These are phyloP conservation scores for Chalcis sispes DNA, from an alignment of 2,888 invertebrate species.

Conservation along the genomic window DNA sequence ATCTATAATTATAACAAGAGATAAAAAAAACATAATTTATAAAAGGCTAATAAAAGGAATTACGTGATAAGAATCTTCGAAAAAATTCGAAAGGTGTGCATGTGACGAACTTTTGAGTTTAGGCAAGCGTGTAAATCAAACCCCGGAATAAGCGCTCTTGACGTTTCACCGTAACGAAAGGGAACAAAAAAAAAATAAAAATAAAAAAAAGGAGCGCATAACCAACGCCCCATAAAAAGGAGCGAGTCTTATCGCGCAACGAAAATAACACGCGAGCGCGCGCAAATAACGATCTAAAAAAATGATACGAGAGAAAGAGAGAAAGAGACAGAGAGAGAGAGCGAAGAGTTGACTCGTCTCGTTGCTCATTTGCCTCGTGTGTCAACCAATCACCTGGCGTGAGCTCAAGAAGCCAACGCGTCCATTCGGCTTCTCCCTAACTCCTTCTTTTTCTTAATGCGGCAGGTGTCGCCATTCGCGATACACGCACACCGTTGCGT, in stretches of 20 bases:
- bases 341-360: background rate
- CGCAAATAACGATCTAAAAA: background rate
- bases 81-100: too few relatives aligned
- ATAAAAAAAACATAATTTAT: too few relatives aligned
- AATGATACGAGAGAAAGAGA: background rate
- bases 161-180: too few relatives aligned
- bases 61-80: too few relatives aligned
- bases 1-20: too few relatives aligned
- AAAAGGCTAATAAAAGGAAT: too few relatives aligned
- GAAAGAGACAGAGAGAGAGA: background rate
- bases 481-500: slow-evolving; percentile 29
- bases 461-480: slow-evolving; percentile 37
- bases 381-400: slow-evolving; percentile 64
- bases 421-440: slow-evolving; percentile 42
- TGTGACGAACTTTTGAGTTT: too few relatives aligned
- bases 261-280: slow-evolving; percentile 22
- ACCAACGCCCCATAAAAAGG: too few relatives aligned
- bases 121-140: too few relatives aligned
- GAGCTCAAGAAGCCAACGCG: slow-evolving; percentile 43
- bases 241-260: slow-evolving; percentile 32
- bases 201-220: too few relatives aligned
- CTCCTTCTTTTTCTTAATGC: slow-evolving; percentile 58
- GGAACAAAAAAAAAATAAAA: too few relatives aligned
- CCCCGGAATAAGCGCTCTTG: too few relatives aligned
- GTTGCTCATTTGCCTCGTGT: slow-evolving; percentile 30